Percentiles rank a stretch among this genome's conserved stretches.
Evolutionary conservation across 2,113 vertebrate species (phyloP).

Genomic region (Pseudopipra pipra): DNA sequence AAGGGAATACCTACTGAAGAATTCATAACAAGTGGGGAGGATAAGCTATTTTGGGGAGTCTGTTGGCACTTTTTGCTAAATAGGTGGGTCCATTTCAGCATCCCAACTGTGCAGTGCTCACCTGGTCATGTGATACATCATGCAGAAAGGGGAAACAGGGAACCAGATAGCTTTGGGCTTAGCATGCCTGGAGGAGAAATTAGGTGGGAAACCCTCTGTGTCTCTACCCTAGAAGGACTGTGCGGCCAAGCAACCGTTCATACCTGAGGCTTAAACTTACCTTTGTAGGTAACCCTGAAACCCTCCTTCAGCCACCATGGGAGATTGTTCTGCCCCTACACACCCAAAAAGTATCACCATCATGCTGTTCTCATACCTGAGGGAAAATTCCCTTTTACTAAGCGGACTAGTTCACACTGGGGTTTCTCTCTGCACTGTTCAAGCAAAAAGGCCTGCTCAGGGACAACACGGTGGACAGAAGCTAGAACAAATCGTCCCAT

Average conservation of each 20-base stretch:
- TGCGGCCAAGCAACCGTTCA: not conserved
- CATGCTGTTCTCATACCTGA: not conserved
- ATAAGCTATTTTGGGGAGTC: not conserved
- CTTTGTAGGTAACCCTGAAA: not conserved
- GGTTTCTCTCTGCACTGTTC: not conserved
- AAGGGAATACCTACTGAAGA: not conserved
- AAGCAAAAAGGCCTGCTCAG: not conserved
- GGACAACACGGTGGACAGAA: not conserved
- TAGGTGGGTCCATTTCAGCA: not conserved
- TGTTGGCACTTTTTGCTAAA: not conserved
- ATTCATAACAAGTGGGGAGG: not conserved
- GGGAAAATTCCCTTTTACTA: not conserved
- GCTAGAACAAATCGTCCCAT: not conserved
- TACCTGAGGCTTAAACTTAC: not conserved
- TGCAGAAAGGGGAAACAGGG: not conserved
- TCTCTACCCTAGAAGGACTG: not conserved
- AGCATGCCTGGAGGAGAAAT: not conserved
- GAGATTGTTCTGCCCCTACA: not conserved
- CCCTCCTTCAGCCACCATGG: not conserved
- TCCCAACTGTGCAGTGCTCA: not conserved
- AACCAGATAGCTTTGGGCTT: not conserved
- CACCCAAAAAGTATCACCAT: not conserved
- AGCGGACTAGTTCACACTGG: not conserved
- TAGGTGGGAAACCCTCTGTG: not conserved
- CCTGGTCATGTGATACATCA: rapidly evolving